A percentile compares a stretch with the other conserved stretches of the same genome.
phyloP scores from a whole-genome alignment of 2,888 invertebrate species.

The Schrankia costaestrigalis region DNA sequence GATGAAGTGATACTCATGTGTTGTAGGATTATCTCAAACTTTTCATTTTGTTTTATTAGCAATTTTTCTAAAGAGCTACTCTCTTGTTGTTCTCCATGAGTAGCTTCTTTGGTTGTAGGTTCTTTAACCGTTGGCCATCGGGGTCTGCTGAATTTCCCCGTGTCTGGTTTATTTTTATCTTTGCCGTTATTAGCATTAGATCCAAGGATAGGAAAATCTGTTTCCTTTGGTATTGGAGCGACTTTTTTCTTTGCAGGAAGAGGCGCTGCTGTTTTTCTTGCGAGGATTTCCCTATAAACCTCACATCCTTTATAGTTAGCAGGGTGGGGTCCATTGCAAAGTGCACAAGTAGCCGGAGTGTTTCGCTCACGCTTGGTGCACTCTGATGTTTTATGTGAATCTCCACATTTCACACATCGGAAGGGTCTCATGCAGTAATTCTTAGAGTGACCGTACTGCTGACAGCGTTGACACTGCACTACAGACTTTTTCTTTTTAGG shows the following conservation, averaged over 20 bases:
- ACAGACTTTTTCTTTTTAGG: constrained; percentile 1
- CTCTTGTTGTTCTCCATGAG: background rate
- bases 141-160: background rate
- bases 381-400: background rate
- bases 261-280: background rate
- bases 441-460: constrained; percentile 1
- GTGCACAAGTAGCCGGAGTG: background rate
- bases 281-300: background rate
- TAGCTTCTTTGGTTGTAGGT: background rate
- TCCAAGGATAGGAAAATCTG: background rate
- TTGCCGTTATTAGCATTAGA: background rate
- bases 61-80: background rate
- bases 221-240: background rate
- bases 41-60: constrained; percentile 1
- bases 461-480: constrained; percentile 2
- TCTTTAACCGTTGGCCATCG: background rate
- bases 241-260: background rate
- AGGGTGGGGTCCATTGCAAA: no score
- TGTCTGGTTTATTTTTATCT: background rate
- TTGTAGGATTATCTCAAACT: constrained; percentile 2
- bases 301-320: no score
- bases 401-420: background rate
- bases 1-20: constrained; percentile 1
- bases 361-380: background rate
- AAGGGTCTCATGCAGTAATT: constrained; percentile 1